phyloP scores from a whole-genome alignment of 2,797 vertebrate species.

The Megalops cyprinoides region DNA sequence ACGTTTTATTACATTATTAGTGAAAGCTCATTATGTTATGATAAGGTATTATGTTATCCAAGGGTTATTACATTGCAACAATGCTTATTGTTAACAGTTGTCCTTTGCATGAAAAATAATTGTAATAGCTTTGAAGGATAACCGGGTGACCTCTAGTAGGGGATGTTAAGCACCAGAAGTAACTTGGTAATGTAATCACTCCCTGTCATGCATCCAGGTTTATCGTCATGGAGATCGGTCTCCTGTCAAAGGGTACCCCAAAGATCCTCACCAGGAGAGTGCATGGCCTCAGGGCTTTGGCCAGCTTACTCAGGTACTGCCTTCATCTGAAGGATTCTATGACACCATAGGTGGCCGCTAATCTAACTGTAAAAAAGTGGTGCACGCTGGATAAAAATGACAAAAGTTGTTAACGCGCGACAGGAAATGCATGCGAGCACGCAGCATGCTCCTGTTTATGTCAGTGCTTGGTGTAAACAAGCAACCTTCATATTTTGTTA shows the following conservation, averaged over 20 bases:
- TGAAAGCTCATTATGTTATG: too few species aligned
- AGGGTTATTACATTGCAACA: too few species aligned
- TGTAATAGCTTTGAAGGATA: not conserved
- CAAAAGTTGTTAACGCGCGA: not conserved
- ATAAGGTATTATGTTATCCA: too few species aligned
- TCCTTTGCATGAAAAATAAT: not conserved
- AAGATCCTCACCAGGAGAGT: constrained; percentile 80
- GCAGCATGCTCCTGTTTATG: not conserved
- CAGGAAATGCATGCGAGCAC: not conserved
- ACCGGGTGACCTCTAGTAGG: not conserved
- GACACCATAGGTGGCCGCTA: too few species aligned
- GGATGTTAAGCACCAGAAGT: not conserved
- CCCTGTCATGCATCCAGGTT: constrained; percentile 64
- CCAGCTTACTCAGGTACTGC: constrained; percentile 83
- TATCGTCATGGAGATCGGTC: constrained; percentile 91
- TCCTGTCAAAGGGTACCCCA: constrained; percentile 82
- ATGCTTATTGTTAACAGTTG: not conserved
- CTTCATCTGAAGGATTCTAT: not conserved
- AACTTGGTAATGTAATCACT: not conserved
- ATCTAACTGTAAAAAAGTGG: not conserved
- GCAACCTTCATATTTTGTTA: too few species aligned
- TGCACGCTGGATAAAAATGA: not conserved
- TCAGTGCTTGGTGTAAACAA: too few species aligned
- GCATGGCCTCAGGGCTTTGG: constrained; percentile 92
- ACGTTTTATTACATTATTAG: too few species aligned